phyloP scores from a whole-genome alignment of 2,888 invertebrate genomes.

The Toxonevra muliebris region DNA sequence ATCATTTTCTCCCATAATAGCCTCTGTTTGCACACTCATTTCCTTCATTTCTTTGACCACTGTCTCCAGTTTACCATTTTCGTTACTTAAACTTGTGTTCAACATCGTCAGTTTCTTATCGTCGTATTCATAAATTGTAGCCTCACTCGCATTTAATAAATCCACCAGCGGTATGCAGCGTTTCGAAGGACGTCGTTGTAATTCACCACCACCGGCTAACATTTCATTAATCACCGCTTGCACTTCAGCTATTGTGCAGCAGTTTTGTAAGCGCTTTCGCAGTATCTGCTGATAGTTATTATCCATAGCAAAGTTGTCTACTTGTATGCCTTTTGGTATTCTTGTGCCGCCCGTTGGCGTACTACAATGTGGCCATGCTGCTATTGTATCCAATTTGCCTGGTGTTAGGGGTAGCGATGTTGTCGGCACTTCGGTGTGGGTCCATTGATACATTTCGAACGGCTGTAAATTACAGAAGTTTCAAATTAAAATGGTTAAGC shows the following conservation, averaged over 20 bases:
- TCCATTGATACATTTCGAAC: conserved; percentile 91
- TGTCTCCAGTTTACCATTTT: too few relatives aligned
- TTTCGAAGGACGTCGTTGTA: conserved; percentile 52
- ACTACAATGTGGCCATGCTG: conserved; percentile 77
- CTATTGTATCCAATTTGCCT: conserved; percentile 73
- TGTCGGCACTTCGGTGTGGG: conserved; percentile 78
- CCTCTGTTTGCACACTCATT: conserved; percentile 14
- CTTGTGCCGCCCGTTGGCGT: conserved; percentile 50
- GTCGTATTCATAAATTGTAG: conserved; percentile 56
- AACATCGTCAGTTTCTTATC: conserved; percentile 26
- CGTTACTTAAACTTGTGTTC: conserved; percentile 14
- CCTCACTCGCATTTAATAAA: conserved; percentile 58
- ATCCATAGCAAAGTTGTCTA: conserved; percentile 40
- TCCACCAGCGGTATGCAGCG: conserved; percentile 55
- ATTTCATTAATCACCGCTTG: conserved; percentile 58
- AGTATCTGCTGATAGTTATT: conserved; percentile 47
- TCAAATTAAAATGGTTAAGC: too few relatives aligned
- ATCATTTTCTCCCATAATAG: conserved; percentile 31
- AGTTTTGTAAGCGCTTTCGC: conserved; percentile 56
- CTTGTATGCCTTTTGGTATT: conserved; percentile 44
- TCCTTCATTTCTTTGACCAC: neutral
- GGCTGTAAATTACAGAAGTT: conserved; percentile 70
- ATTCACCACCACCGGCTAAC: conserved; percentile 49
- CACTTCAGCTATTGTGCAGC: conserved; percentile 57
- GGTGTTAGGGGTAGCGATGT: conserved; percentile 78